Evolutionary conservation across 2,888 invertebrate genomes (phyloP), one percentile per base, ranked within the genome.

Genomic region (Cataglyphis albicans): DNA sequence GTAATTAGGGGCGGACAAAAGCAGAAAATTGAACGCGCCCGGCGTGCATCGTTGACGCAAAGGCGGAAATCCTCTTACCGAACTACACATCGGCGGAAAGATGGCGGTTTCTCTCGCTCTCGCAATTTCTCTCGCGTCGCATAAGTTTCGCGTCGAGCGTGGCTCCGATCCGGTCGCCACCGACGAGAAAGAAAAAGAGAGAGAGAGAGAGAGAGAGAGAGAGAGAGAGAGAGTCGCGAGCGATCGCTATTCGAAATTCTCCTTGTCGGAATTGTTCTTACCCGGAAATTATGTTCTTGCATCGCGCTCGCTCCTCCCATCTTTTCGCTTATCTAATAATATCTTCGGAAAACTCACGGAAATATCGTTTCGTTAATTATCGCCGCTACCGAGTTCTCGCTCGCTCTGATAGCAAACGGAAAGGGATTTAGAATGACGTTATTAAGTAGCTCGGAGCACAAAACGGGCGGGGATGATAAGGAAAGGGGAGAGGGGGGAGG

Each of bases 1-100:
- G 78, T 80, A 80, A 80, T 80, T 80, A 80, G 78, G 35, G 48
- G 78, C 78, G 78, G 78, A 80, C 78, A 80, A 80, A 80, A 80
- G 78, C 78, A 80, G 78, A 80, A 80, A 80, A 80, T 80, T 80
- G 78, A 80, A 80, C 72, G 72, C 44, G 78, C 59, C 70, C 70
- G 78, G 78, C 78, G 44, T 70, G 70, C 78, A 80, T 80, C 78
- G 72, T 70, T 80, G 59, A 70, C 44, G 70, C 78, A 70, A 80
- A 70, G 78, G 35, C 59, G 78, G 78, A 80, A 80, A 80, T 80
- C 78, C 78, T 80, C 78, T 80, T 80, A 80, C 72, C 59, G 35
- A 80, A 80, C 72, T 80, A 80, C 59, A 80, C 72, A 80, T 70
- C 72, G 78, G n/a, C n/a, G 48, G 48, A 80, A 80, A 80, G 78